Evolutionary conservation across 2,888 invertebrate genomes (phyloP).

Genomic region (Phyto melanocephala): DNA sequence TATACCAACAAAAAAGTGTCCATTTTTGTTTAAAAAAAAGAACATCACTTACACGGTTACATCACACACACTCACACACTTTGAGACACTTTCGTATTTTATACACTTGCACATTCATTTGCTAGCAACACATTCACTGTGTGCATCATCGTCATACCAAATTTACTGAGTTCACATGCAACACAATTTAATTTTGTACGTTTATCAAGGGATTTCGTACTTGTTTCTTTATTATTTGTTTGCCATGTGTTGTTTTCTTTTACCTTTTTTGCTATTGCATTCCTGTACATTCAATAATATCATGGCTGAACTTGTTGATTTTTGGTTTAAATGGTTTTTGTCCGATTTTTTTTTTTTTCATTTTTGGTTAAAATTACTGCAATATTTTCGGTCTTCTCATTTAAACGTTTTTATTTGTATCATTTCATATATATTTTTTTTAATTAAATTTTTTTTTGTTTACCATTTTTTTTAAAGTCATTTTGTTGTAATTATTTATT

Average conservation of each 20-base stretch:
- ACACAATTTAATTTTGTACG: constrained; percentile 62
- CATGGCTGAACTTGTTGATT: constrained; percentile 67
- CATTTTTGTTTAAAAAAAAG: constrained; percentile 1
- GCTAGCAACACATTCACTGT: not conserved
- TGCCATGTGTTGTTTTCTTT: not conserved
- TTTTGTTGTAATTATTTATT: constrained; percentile 59
- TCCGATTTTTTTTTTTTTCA: constrained; percentile 15
- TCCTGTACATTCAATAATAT: constrained; percentile 39
- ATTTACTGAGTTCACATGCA: constrained; percentile 44
- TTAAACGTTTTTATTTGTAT: not conserved
- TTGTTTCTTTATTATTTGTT: constrained; percentile 22
- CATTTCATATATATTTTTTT: constrained; percentile 13
- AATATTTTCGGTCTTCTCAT: constrained; percentile 42
- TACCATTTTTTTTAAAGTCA: constrained; percentile 17
- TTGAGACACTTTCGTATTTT: not conserved
- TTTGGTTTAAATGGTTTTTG: constrained; percentile 58
- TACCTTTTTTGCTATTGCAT: constrained; percentile 14
- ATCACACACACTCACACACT: not conserved
- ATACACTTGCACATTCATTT: not conserved
- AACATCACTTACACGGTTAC: constrained; percentile 50
- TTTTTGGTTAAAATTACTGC: constrained; percentile 43
- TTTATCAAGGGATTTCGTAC: constrained; percentile 50
- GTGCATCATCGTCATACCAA: constrained; percentile 33
- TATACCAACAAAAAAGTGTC: constrained; percentile 34
- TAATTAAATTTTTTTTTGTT: constrained; percentile 14